phyloP scores from a whole-genome alignment of 2,113 vertebrate genomes.

The Ophiodon elongatus region DNA sequence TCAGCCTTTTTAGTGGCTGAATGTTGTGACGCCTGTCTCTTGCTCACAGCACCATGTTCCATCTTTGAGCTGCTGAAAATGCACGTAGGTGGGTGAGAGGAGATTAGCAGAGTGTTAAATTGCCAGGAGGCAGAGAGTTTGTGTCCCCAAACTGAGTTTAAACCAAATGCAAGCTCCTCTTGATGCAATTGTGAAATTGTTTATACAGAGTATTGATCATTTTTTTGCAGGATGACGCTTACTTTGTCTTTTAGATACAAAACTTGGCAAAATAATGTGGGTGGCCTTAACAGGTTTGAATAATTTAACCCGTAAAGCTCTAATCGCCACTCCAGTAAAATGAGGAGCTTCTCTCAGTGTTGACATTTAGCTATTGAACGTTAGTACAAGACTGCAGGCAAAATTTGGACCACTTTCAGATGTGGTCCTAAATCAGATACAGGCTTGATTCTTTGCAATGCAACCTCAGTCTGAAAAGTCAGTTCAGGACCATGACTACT shows the following conservation, averaged over 20 bases:
- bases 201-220: neutral
- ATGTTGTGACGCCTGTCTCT: neutral
- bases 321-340: neutral
- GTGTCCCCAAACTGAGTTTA: conserved; percentile 13
- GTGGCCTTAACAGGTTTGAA: neutral
- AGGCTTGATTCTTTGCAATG: too few relatives aligned
- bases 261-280: neutral
- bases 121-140: conserved; percentile 10
- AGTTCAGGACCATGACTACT: neutral
- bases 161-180: conserved; percentile 4
- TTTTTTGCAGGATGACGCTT: neutral
- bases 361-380: neutral
- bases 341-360: neutral
- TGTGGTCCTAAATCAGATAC: too few relatives aligned
- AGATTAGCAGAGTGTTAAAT: conserved; percentile 33
- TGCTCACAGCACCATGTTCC: neutral
- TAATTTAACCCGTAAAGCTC: neutral
- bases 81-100: conserved; percentile 29
- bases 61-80: conserved; percentile 7
- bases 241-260: neutral
- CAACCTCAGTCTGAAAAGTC: too few relatives aligned
- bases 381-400: too few relatives aligned
- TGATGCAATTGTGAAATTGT: conserved; percentile 6
- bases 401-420: too few relatives aligned
- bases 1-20: neutral